These are phyloP conservation scores for Tenthredo mesomela DNA, from an alignment of 2,888 invertebrate genomes.

Conservation along the genomic window DNA sequence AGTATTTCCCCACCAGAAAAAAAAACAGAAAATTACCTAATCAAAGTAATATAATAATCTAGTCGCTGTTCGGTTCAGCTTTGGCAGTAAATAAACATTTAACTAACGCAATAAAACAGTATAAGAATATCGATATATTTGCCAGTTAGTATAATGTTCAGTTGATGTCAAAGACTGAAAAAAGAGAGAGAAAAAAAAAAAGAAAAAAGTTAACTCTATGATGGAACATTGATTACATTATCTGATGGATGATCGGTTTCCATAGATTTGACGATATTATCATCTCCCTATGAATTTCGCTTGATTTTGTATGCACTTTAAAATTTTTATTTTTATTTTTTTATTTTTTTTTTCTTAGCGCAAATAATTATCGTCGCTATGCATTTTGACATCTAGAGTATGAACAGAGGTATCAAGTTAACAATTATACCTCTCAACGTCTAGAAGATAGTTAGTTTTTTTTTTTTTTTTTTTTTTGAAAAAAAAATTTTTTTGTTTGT, in stretches of 20 bases:
- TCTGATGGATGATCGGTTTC: conserved; percentile 38
- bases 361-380: conserved; percentile 41
- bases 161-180: conserved; percentile 55
- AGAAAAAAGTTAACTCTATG: conserved; percentile 42
- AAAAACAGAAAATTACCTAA: conserved; percentile 34
- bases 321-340: conserved; percentile 21
- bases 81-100: conserved; percentile 62
- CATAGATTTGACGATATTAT: conserved; percentile 15
- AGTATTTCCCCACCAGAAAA: conserved; percentile 16
- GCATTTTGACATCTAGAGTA: conserved; percentile 46
- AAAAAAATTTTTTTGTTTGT: conserved; percentile 53
- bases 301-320: conserved; percentile 38
- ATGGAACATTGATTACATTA: conserved; percentile 46
- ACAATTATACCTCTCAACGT: conserved; percentile 45
- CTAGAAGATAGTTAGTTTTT: conserved; percentile 50
- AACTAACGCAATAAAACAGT: conserved; percentile 59
- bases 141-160: conserved; percentile 55
- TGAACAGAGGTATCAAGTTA: conserved; percentile 41
- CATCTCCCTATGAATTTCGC: conserved; percentile 16
- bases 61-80: conserved; percentile 53
- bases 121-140: conserved; percentile 55
- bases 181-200: background rate
- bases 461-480: background rate
- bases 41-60: conserved; percentile 38
- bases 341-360: conserved; percentile 1